Conservation (phyloP, 2,113 vertebrate genomes). For the Pao palembangensis region DNA sequence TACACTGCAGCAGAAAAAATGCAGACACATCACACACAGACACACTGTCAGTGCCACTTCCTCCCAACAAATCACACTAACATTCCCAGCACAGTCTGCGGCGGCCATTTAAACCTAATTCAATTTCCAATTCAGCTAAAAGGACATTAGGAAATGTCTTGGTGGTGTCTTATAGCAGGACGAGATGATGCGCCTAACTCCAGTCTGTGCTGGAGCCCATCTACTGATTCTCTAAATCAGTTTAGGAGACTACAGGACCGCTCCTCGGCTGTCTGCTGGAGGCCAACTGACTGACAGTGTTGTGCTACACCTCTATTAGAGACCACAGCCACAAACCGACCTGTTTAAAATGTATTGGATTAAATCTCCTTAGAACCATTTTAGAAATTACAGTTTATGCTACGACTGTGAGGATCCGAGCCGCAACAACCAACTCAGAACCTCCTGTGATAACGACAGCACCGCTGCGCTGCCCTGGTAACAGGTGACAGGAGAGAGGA, state of each 20-base stretch:
- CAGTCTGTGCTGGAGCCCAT: conserved; percentile 39
- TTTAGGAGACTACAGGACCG: conserved; percentile 56
- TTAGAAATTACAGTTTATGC: too few species aligned
- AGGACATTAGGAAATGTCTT: conserved; percentile 56
- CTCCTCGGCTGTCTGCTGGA: conserved; percentile 46
- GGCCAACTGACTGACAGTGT: conserved; percentile 31
- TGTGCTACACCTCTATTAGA: neutral
- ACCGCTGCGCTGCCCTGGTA: too few species aligned
- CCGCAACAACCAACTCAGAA: too few species aligned
- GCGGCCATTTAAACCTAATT: conserved; percentile 56
- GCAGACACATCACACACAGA: conserved; percentile 35
- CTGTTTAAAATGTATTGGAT: neutral
- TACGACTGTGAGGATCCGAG: too few species aligned
- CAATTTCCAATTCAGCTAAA: conserved; percentile 68
- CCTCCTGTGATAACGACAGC: too few species aligned
- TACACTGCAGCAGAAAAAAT: conserved; percentile 79
- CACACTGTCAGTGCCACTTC: conserved; percentile 25
- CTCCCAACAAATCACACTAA: conserved; percentile 32
- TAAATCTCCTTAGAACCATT: neutral
- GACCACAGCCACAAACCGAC: neutral
- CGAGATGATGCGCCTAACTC: conserved; percentile 53
- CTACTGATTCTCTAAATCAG: conserved; percentile 58
- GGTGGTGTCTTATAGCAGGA: conserved; percentile 46
- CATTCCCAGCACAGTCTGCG: conserved; percentile 38
- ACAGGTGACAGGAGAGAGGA: too few species aligned